Conservation (phyloP, 64 coral and sea anemone species). For the Cladopsammia gracilis region DNA sequence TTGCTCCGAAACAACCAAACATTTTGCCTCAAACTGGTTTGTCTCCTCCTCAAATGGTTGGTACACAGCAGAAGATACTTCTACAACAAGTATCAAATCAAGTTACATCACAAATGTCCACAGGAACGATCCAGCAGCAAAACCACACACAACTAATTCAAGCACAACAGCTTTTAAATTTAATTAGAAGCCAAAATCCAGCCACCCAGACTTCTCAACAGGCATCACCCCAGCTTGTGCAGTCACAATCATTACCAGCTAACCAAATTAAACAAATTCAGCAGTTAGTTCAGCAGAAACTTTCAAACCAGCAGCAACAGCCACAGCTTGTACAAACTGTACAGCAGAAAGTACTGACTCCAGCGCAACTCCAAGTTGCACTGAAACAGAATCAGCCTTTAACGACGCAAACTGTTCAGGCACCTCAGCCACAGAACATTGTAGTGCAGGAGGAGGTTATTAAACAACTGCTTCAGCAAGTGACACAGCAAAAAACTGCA, state of each 20-base stretch:
- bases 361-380: conserved; percentile 68
- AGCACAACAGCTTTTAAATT: conserved; percentile 51
- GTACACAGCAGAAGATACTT: conserved; percentile 38
- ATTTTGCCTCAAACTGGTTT: conserved; percentile 72
- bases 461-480: conserved; percentile 41
- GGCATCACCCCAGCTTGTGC: conserved; percentile 9
- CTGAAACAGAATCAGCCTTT: conserved; percentile 70
- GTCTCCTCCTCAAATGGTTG: conserved; percentile 31
- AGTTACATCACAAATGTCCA: not conserved
- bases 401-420: conserved; percentile 22
- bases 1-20: conserved; percentile 87
- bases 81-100: conserved; percentile 29
- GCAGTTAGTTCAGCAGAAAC: conserved; percentile 69
- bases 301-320: conserved; percentile 48
- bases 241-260: conserved; percentile 40
- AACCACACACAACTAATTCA: conserved; percentile 39
- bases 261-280: conserved; percentile 87
- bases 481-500: conserved; percentile 65
- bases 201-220: not conserved
- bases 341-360: conserved; percentile 82
- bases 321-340: conserved; percentile 20
- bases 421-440: conserved; percentile 42
- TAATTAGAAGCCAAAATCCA: conserved; percentile 41
- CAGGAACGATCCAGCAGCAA: conserved; percentile 16
- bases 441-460: conserved; percentile 51